Evolutionary conservation across 1,140 invertebrate species (phyloP).

Genomic region (Papilio dardanus): DNA sequence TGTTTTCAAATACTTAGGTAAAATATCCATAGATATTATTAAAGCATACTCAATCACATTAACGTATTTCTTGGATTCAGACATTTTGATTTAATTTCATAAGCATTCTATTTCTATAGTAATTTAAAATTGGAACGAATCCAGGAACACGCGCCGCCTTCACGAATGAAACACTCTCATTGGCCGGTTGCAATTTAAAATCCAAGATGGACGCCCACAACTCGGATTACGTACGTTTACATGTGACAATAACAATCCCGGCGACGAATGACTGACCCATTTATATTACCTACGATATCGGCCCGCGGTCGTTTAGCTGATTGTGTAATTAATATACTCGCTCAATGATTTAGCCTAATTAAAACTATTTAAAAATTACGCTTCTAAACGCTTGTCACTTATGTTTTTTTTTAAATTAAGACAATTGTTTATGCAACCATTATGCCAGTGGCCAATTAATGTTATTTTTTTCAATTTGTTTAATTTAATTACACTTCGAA

Average conservation of each 20-base stretch:
- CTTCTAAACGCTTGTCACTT: neutral
- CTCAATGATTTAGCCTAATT: neutral
- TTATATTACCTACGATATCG: constrained; percentile 41
- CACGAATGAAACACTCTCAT: constrained; percentile 46
- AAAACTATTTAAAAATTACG: neutral
- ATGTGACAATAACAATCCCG: constrained; percentile 53
- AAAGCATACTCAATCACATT: too few species aligned
- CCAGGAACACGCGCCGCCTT: constrained; percentile 52
- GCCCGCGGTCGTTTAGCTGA: neutral
- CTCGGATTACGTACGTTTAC: constrained; percentile 54
- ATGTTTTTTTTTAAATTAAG: neutral
- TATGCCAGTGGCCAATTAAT: neutral
- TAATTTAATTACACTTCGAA: neutral
- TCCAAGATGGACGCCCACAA: constrained; percentile 66
- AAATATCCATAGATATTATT: too few species aligned
- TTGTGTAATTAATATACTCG: constrained; percentile 1
- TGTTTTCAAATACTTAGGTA: neutral
- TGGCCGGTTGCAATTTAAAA: constrained; percentile 54
- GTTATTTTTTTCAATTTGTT: neutral
- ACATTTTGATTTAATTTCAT: too few species aligned
- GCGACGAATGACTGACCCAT: constrained; percentile 55
- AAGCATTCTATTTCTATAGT: constrained; percentile 28
- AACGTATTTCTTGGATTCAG: too few species aligned
- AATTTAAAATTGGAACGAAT: constrained; percentile 42
- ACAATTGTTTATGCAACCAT: neutral